These are phyloP conservation scores for Hemiprocne comata DNA, from an alignment of 2,113 vertebrate genomes.

Conservation along the genomic window DNA sequence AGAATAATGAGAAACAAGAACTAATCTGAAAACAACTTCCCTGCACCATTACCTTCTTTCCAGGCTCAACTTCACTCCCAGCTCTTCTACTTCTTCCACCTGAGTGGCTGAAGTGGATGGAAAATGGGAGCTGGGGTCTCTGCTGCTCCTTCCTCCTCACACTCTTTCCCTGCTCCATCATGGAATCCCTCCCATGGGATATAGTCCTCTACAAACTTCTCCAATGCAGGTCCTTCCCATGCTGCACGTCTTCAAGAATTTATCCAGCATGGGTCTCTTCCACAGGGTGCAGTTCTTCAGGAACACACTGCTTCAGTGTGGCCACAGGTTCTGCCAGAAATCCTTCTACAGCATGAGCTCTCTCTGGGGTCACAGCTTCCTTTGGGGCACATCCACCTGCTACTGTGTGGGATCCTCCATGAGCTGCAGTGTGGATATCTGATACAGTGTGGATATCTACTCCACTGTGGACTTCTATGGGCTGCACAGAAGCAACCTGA, in stretches of 20 bases:
- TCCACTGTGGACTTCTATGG: background rate
- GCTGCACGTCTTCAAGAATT: background rate
- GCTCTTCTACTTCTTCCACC: background rate
- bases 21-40: background rate
- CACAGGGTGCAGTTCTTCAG: too few relatives aligned
- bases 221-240: background rate
- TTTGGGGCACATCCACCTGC: background rate
- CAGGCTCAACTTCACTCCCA: background rate
- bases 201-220: background rate
- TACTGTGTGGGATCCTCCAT: background rate
- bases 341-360: accelerated
- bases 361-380: background rate
- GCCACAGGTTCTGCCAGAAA: background rate
- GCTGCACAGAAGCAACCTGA: background rate
- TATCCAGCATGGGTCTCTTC: too few relatives aligned
- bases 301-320: background rate
- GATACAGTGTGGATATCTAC: background rate
- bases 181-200: background rate
- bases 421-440: background rate
- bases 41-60: background rate
- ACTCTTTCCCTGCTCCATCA: background rate
- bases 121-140: background rate
- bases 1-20: background rate
- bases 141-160: background rate
- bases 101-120: background rate